Percentiles rank a stretch among this genome's conserved stretches.
phyloP scores from a whole-genome alignment of 1,140 invertebrate genomes.

The Drosophila kurseongensis region DNA sequence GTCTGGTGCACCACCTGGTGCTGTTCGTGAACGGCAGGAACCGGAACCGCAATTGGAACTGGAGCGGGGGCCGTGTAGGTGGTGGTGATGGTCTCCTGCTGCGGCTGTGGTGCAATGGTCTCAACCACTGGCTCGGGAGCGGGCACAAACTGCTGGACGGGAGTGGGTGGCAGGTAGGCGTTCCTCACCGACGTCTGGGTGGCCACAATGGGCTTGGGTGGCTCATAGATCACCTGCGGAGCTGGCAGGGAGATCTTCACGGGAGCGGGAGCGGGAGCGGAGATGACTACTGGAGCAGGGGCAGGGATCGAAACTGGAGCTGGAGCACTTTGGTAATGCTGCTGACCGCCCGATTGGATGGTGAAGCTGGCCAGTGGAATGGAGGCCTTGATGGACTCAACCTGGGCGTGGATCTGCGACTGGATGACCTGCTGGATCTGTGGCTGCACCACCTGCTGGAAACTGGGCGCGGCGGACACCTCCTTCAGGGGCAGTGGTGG shows the following conservation, averaged over 20 bases:
- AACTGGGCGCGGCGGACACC: slow-evolving; percentile 20
- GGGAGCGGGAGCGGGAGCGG: neutral
- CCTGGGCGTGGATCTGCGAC: slow-evolving; percentile 30
- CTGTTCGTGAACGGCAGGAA: slow-evolving; percentile 9
- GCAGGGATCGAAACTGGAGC: neutral
- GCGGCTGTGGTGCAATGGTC: slow-evolving; percentile 27
- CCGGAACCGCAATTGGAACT: neutral
- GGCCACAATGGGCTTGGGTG: slow-evolving; percentile 41
- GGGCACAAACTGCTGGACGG: slow-evolving; percentile 49
- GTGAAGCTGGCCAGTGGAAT: slow-evolving; percentile 64
- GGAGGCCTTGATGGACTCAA: slow-evolving; percentile 66
- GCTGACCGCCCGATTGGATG: slow-evolving; percentile 46
- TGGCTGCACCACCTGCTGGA: slow-evolving; percentile 40
- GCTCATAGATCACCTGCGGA: slow-evolving; percentile 50
- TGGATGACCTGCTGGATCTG: slow-evolving; percentile 31
- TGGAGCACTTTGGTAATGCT: slow-evolving; percentile 12
- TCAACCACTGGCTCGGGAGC: slow-evolving; percentile 25
- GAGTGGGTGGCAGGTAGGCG: slow-evolving; percentile 52
- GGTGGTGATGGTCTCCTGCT: slow-evolving; percentile 12
- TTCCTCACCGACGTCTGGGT: slow-evolving; percentile 43
- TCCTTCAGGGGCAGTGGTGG: slow-evolving; percentile 56
- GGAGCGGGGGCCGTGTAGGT: slow-evolving; percentile 12
- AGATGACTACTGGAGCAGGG: neutral
- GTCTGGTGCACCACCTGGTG: slow-evolving; percentile 9
- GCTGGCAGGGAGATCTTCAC: slow-evolving; percentile 6